Evolutionary conservation across 2,113 vertebrate genomes (phyloP), one percentile per base, ranked within the genome.

Genomic region (Polypterus senegalus): DNA sequence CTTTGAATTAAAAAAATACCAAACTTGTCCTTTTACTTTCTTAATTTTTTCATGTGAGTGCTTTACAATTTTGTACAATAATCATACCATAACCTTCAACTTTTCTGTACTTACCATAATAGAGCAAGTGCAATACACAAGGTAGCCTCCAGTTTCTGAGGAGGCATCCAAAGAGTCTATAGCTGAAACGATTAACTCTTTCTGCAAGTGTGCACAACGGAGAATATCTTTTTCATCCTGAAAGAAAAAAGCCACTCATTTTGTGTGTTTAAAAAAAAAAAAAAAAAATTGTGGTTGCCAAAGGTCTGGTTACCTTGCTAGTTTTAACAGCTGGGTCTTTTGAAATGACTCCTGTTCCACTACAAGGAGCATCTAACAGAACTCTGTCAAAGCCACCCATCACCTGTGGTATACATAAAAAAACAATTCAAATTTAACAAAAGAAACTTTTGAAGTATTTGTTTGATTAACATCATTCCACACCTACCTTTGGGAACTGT

Each of bases 301-400:
- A 27, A 10, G 11, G 7, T 3, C 9, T 11, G 1, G 44, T 71
- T 73, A 97, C 96, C 88, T 97, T 99, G 65, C 91, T 93, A 4
- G 92, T 97, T 83, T 99, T 99, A 63, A 99, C 91, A 10, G 88
- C 84, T 10, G 94, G 95, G 74, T 99, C 96, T 84, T 98, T 99
- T 55, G 94, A 87, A 57, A 99, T 97, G 63, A 99, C 76, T 0
- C 96, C 96, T 2, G 96, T 99, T 62, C 96, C 96, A 0, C 95
- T 94, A 72, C 96, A 99, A 0, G 96, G 96, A 47, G 96, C 96
- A 6, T 99, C 96, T 27, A 99, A 80, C 70, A 99, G 76, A 7
- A 95, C 94, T 59, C 96, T 75, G 63, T 99, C 95, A 5, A 99
- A 99, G 10, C 96, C 95, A 52, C 92, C 91, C 70, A 94, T 86